A percentile compares a stretch with the other conserved stretches of the same genome.
Conservation (phyloP, 2,113 vertebrate species). For the Leptobrachium leishanense region DNA sequence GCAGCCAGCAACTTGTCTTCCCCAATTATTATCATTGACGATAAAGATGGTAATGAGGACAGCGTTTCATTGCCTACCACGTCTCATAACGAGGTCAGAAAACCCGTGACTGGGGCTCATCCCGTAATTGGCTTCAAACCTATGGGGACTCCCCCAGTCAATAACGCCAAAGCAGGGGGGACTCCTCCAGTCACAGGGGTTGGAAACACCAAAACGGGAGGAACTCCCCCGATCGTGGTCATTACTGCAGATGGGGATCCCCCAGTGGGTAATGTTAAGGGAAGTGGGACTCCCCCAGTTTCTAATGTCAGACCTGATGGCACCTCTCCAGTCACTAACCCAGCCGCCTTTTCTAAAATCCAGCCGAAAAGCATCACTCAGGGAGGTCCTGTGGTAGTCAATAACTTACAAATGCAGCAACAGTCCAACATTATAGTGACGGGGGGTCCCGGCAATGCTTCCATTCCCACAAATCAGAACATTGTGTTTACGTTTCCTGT, state of each 20-base stretch:
- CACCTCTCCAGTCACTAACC: not conserved
- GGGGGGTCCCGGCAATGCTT: slow-evolving; percentile 13
- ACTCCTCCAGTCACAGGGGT: not conserved
- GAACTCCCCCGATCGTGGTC: not conserved
- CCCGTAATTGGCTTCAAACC: not conserved
- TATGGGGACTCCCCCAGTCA: not conserved
- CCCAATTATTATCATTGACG: slow-evolving; percentile 38
- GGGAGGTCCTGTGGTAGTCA: slow-evolving; percentile 14
- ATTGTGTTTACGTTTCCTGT: slow-evolving; percentile 37
- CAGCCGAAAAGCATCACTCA: not conserved
- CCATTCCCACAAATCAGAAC: slow-evolving; percentile 30
- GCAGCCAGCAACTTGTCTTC: not conserved
- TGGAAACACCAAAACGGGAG: not conserved
- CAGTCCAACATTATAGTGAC: slow-evolving; percentile 32
- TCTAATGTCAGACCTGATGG: not conserved
- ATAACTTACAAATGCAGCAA: slow-evolving; percentile 35
- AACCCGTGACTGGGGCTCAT: not conserved
- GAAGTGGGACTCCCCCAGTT: not conserved
- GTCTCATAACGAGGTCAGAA: not conserved
- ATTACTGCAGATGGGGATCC: not conserved
- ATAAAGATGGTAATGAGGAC: not conserved
- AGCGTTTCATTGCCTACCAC: not conserved
- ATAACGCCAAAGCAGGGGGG: too few relatives aligned
- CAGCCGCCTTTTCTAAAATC: not conserved
- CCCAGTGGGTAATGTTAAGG: not conserved